Evolutionary conservation across 64 coral and sea anemone genomes (phyloP).

Genomic region (Pocillopora verrucosa): DNA sequence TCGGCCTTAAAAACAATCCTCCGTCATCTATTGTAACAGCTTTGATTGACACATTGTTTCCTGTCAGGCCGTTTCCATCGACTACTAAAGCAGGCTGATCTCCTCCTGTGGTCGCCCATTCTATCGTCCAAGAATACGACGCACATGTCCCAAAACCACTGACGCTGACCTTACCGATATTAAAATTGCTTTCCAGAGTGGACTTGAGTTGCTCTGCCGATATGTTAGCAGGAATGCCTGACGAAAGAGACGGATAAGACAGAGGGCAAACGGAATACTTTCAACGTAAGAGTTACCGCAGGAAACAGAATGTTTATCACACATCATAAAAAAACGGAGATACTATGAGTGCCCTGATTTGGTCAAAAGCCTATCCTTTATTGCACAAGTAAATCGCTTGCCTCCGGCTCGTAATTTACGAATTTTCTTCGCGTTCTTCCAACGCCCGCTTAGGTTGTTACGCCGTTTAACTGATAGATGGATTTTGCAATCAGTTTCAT

Average conservation of each 20-base stretch:
- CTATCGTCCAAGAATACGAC: conserved; percentile 55
- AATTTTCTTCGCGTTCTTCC: too few relatives aligned
- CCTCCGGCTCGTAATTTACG: too few relatives aligned
- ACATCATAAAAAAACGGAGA: too few relatives aligned
- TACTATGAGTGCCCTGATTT: too few relatives aligned
- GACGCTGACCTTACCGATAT: conserved; percentile 63
- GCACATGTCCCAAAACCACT: conserved; percentile 61
- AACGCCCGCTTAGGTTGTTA: too few relatives aligned
- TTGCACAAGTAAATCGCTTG: too few relatives aligned
- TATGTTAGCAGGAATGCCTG: conserved; percentile 50
- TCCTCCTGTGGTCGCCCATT: conserved; percentile 69
- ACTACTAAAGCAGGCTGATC: conserved; percentile 50
- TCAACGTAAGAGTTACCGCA: background rate
- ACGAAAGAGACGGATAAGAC: background rate
- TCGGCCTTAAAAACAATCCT: conserved; percentile 74
- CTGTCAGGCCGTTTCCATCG: conserved; percentile 59
- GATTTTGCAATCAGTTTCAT: too few relatives aligned
- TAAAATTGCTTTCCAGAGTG: conserved; percentile 51
- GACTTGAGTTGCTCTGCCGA: conserved; percentile 34
- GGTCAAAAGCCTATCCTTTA: too few relatives aligned
- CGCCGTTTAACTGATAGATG: too few relatives aligned
- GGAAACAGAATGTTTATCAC: too few relatives aligned
- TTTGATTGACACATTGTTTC: conserved; percentile 48
- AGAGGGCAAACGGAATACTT: background rate
- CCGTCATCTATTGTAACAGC: conserved; percentile 56